Percentiles rank a stretch among this genome's conserved stretches.
phyloP scores from a whole-genome alignment of 2,113 vertebrate species.

The Numenius arquata region DNA sequence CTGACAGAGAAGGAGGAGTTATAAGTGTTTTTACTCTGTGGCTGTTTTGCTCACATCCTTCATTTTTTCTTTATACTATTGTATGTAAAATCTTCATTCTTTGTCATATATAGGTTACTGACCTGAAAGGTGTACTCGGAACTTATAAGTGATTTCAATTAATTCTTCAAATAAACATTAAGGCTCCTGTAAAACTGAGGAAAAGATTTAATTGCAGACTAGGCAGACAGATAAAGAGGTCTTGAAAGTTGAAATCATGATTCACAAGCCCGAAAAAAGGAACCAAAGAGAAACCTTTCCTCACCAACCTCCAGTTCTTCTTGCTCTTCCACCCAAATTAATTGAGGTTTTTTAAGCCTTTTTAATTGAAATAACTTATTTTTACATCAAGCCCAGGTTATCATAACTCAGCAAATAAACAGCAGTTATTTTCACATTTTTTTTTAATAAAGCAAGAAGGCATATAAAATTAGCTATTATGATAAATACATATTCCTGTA shows the following conservation, averaged over 20 bases:
- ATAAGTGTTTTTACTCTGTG: background rate
- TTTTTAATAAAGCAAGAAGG: background rate
- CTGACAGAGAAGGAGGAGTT: background rate
- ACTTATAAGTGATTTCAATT: background rate
- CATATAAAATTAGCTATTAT: background rate
- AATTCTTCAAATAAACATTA: conserved; percentile 6
- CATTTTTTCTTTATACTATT: background rate
- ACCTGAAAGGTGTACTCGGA: background rate
- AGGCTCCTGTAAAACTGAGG: background rate
- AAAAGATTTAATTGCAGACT: background rate
- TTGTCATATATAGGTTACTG: background rate
- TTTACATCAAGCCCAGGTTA: background rate
- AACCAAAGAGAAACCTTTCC: conserved; percentile 4
- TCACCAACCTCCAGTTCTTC: conserved; percentile 44
- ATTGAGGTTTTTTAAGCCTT: conserved; percentile 2
- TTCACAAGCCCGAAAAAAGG: conserved; percentile 8
- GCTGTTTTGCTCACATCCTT: background rate
- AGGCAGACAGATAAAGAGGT: background rate
- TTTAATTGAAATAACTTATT: background rate
- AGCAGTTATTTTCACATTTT: background rate
- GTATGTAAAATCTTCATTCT: background rate
- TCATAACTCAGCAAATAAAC: background rate
- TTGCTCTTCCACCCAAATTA: conserved; percentile 31
- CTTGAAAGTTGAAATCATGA: conserved; percentile 17
- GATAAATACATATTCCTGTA: background rate